phyloP scores from a whole-genome alignment of 2,888 invertebrate genomes.

The Xestoiulus laeticollis region DNA sequence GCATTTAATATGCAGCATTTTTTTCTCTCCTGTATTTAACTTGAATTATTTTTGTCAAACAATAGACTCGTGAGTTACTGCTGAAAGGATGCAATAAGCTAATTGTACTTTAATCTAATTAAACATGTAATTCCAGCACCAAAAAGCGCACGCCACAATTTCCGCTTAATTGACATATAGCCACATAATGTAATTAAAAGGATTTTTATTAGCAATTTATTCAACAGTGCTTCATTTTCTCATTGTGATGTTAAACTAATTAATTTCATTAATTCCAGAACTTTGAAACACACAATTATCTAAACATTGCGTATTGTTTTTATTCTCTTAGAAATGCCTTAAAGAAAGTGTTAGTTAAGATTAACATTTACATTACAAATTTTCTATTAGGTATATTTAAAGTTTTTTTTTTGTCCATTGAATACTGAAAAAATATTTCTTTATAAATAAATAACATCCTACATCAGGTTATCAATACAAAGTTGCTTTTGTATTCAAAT shows the following conservation, averaged over 20 bases:
- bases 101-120: not conserved
- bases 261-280: too few species aligned
- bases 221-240: not conserved
- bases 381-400: too few species aligned
- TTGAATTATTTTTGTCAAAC: not conserved
- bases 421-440: too few species aligned
- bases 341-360: too few species aligned
- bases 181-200: constrained; percentile 14
- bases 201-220: not conserved
- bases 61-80: not conserved
- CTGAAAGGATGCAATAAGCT: not conserved
- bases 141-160: not conserved
- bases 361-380: too few species aligned
- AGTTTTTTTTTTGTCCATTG: too few species aligned
- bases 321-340: too few species aligned
- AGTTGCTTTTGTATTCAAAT: not conserved
- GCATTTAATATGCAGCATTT: not conserved
- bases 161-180: not conserved
- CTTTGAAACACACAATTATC: too few species aligned
- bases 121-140: not conserved
- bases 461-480: not conserved
- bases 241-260: not conserved
- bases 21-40: not conserved
- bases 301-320: too few species aligned
- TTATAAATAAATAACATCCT: too few species aligned